A percentile compares a stretch with the other conserved stretches of the same genome.
These are phyloP conservation scores for Cephalopterus ornatus DNA, from an alignment of 2,113 vertebrate species.

Conservation along the genomic window DNA sequence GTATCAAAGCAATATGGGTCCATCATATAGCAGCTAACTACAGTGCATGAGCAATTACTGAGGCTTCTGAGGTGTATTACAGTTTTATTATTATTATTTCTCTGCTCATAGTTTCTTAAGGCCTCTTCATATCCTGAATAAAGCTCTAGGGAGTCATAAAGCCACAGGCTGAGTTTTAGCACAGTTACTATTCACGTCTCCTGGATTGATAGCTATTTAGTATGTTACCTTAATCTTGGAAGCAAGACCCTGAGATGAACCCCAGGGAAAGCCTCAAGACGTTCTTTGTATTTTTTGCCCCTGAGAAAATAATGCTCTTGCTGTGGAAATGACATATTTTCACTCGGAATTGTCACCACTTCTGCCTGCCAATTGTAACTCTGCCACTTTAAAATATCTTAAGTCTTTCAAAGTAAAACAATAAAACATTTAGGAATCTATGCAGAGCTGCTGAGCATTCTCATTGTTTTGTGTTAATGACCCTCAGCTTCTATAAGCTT, in stretches of 20 bases:
- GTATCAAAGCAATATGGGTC: conserved; percentile 7
- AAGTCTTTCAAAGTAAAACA: not conserved
- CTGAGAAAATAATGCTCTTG: conserved; percentile 2
- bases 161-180: conserved; percentile 35
- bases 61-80: not conserved
- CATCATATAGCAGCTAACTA: not conserved
- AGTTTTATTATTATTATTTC: conserved; percentile 55
- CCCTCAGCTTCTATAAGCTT: not conserved
- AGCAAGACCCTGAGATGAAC: conserved; percentile 34
- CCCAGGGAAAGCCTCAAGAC: not conserved
- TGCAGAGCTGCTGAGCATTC: not conserved
- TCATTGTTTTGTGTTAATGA: not conserved
- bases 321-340: not conserved
- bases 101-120: conserved; percentile 28
- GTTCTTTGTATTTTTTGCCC: not conserved
- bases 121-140: conserved; percentile 6
- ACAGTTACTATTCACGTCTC: not conserved
- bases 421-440: conserved; percentile 3
- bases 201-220: conserved; percentile 40
- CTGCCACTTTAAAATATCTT: not conserved
- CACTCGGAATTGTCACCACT: not conserved
- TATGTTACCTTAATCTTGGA: conserved; percentile 21
- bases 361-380: not conserved
- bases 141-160: conserved; percentile 47
- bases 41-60: conserved; percentile 28